Percentiles rank a stretch among this genome's conserved stretches.
Evolutionary conservation across 2,888 invertebrate genomes (phyloP).

Genomic region (Lordiphosa andalusiaca): DNA sequence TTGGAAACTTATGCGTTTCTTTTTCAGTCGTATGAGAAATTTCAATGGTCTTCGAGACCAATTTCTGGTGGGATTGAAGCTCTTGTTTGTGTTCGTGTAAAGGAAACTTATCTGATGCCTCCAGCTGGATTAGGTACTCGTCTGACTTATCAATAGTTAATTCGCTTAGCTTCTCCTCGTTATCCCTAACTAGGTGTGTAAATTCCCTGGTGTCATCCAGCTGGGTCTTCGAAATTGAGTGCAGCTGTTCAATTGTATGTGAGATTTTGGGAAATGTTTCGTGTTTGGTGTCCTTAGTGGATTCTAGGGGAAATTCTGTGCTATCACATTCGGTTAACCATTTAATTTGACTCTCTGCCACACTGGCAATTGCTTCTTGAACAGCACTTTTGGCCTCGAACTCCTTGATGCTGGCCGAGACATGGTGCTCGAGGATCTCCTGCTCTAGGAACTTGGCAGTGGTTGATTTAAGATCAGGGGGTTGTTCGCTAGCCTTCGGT

Average conservation of each 20-base stretch:
- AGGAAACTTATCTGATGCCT: conserved; percentile 44
- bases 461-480: conserved; percentile 26
- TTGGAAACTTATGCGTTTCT: conserved; percentile 36
- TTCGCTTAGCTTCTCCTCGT: conserved; percentile 44
- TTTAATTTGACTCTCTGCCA: conserved; percentile 25
- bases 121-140: not conserved
- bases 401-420: conserved; percentile 32
- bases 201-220: conserved; percentile 48
- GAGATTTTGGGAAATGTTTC: conserved; percentile 50
- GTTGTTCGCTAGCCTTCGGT: conserved; percentile 10
- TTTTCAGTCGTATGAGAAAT: conserved; percentile 1
- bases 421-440: conserved; percentile 35
- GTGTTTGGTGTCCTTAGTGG: conserved; percentile 16
- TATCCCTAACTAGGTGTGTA: conserved; percentile 34
- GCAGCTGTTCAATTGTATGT: conserved; percentile 41
- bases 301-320: conserved; percentile 56
- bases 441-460: conserved; percentile 53
- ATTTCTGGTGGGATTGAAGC: conserved; percentile 8
- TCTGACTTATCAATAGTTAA: conserved; percentile 20
- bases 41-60: conserved; percentile 4
- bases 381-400: conserved; percentile 28
- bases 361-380: conserved; percentile 9
- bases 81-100: conserved; percentile 11
- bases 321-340: conserved; percentile 52
- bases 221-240: conserved; percentile 46